Evolutionary conservation across 2,888 invertebrate species (phyloP).

Genomic region (Exocentrus adspersus): DNA sequence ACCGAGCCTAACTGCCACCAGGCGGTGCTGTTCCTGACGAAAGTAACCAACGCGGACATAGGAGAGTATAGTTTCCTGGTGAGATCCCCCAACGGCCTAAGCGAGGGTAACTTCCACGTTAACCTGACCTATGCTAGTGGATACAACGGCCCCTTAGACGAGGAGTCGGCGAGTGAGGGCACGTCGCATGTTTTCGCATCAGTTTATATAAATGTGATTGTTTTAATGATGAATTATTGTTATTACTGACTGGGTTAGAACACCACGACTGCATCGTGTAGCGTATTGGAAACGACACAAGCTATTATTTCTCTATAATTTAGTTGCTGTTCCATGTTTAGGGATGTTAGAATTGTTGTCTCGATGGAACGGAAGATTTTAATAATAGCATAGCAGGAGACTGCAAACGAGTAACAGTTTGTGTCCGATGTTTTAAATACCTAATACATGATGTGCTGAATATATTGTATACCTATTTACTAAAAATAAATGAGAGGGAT

Average conservation of each 20-base stretch:
- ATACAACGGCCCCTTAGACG: conserved; percentile 53
- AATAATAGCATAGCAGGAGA: no score
- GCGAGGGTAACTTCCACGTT: conserved; percentile 71
- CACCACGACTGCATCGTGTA: conserved; percentile 17
- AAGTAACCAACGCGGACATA: conserved; percentile 68
- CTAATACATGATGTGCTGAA: conserved; percentile 16
- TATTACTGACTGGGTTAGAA: conserved; percentile 59
- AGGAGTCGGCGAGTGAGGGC: conserved; percentile 48
- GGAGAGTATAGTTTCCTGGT: conserved; percentile 74
- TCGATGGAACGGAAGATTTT: no score
- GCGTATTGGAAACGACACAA: conserved; percentile 19
- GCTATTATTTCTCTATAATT: neutral
- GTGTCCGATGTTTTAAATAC: conserved; percentile 12
- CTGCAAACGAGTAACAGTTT: neutral
- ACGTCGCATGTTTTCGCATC: conserved; percentile 49
- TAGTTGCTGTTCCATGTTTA: neutral
- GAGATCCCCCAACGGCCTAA: conserved; percentile 70
- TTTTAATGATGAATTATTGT: conserved; percentile 56
- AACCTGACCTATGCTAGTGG: conserved; percentile 69
- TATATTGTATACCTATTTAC: conserved; percentile 19
- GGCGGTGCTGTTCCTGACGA: conserved; percentile 69
- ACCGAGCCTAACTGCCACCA: conserved; percentile 69
- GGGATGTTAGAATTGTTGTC: no score
- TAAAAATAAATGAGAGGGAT: conserved; percentile 30
- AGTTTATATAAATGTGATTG: conserved; percentile 59